Conservation (phyloP, 2,797 vertebrate genomes). For the Channa striata region DNA sequence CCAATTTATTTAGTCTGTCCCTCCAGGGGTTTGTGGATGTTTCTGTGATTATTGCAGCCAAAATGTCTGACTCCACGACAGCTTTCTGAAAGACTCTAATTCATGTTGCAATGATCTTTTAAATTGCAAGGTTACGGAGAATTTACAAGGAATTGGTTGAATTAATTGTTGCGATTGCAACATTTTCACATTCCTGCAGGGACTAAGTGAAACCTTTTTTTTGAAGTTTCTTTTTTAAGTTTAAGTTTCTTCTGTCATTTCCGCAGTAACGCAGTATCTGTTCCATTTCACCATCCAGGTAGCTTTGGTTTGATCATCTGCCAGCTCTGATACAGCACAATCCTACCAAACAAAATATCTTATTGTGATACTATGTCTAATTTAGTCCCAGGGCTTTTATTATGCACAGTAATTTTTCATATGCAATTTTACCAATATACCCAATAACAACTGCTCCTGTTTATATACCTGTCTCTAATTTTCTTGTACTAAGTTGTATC, state of each 20-base stretch:
- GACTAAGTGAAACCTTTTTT: neutral
- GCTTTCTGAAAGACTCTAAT: too few relatives aligned
- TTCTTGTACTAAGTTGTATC: neutral
- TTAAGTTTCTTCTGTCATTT: neutral
- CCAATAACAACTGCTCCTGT: slow-evolving; percentile 1
- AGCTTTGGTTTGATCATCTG: slow-evolving; percentile 16
- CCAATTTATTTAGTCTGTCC: neutral
- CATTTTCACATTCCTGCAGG: too few relatives aligned
- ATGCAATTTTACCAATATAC: neutral
- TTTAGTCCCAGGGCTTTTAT: slow-evolving; percentile 8
- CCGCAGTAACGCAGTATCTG: slow-evolving; percentile 13
- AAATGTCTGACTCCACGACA: too few relatives aligned
- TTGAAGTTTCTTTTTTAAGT: too few relatives aligned
- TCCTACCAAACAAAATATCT: slow-evolving; percentile 17
- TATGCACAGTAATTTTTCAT: neutral
- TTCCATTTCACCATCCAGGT: slow-evolving; percentile 27
- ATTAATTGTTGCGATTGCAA: too few relatives aligned
- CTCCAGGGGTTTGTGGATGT: too few relatives aligned
- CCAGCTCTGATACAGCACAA: slow-evolving; percentile 9
- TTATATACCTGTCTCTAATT: slow-evolving; percentile 1
- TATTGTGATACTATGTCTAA: slow-evolving; percentile 9
- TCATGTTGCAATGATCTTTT: too few relatives aligned
- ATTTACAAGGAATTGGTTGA: too few relatives aligned
- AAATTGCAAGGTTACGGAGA: too few relatives aligned
- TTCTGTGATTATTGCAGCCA: too few relatives aligned